These are phyloP conservation scores for Pipistrellus kuhlii DNA, from an alignment of 2,797 vertebrate genomes.

Conservation along the genomic window DNA sequence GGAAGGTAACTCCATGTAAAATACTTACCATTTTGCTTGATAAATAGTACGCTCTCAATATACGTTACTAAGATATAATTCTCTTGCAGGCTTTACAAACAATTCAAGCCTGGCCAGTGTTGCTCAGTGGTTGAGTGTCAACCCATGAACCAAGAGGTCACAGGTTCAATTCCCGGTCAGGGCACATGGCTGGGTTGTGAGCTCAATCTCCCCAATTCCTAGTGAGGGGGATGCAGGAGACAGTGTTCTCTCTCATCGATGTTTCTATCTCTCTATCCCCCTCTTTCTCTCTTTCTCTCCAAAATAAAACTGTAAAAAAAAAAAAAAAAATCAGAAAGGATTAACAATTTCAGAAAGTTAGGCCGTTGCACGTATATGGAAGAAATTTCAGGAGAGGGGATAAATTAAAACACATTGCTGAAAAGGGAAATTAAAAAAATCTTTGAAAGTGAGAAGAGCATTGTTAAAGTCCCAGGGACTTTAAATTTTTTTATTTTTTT, in stretches of 20 bases:
- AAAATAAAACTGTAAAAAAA: not conserved
- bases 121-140: no score
- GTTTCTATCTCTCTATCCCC: no score
- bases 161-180: no score
- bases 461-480: not conserved
- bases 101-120: not conserved
- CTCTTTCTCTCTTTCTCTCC: no score
- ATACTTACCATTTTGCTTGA: not conserved
- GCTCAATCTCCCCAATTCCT: no score
- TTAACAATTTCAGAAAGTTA: conserved; percentile 30
- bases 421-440: conserved; percentile 9
- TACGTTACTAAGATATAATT: not conserved
- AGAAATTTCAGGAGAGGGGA: not conserved
- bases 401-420: conserved; percentile 46
- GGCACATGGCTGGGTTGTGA: no score
- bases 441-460: conserved; percentile 16
- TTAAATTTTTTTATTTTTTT: not conserved
- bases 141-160: no score
- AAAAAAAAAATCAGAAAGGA: not conserved
- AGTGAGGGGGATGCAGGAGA: no score
- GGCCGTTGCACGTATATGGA: not conserved
- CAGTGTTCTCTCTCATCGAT: no score
- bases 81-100: conserved; percentile 31
- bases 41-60: conserved; percentile 23
- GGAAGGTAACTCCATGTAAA: not conserved